Percentiles rank a stretch among this genome's conserved stretches.
These are phyloP conservation scores for Malthinus flaveolus DNA, from an alignment of 2,888 invertebrate species.

Conservation along the genomic window DNA sequence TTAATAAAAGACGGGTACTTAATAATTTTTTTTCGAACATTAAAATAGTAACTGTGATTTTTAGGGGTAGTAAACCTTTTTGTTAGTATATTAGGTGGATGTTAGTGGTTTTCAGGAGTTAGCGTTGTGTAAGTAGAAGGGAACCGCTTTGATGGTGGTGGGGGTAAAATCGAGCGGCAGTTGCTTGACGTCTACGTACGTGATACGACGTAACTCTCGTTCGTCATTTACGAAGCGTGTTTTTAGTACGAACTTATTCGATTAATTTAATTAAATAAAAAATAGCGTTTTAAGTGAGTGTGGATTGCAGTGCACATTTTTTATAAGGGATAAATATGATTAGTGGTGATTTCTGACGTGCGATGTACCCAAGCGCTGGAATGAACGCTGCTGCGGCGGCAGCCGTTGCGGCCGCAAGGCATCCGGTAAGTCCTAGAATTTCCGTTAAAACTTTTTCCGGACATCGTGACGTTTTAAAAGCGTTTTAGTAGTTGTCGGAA, in stretches of 20 bases:
- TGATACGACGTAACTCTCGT: slow-evolving; percentile 8
- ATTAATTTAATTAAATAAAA: not conserved
- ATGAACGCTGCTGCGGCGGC: slow-evolving; percentile 61
- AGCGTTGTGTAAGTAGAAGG: slow-evolving; percentile 9
- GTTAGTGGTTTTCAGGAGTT: slow-evolving; percentile 30
- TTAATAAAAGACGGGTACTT: no score
- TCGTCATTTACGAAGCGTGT: not conserved
- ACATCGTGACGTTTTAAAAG: not conserved
- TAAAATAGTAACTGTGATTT: slow-evolving; percentile 46
- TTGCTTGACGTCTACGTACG: slow-evolving; percentile 17
- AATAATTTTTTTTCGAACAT: not conserved
- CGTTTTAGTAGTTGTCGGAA: not conserved
- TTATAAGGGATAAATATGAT: slow-evolving; percentile 38
- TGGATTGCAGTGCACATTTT: slow-evolving; percentile 26
- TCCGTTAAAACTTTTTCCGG: slow-evolving; percentile 13
- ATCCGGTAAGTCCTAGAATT: slow-evolving; percentile 70
- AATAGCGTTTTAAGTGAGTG: slow-evolving; percentile 21
- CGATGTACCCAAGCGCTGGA: slow-evolving; percentile 85
- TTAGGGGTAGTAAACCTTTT: slow-evolving; percentile 52
- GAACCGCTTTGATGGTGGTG: slow-evolving; percentile 7
- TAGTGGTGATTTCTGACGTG: slow-evolving; percentile 51
- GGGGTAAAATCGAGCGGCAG: slow-evolving; percentile 27
- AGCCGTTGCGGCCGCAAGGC: slow-evolving; percentile 82
- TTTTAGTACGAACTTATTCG: not conserved
- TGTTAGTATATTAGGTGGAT: slow-evolving; percentile 43